Evolutionary conservation across 1,140 invertebrate genomes (phyloP), one percentile per base, ranked within the genome.

Genomic region (Bombus consobrinus): DNA sequence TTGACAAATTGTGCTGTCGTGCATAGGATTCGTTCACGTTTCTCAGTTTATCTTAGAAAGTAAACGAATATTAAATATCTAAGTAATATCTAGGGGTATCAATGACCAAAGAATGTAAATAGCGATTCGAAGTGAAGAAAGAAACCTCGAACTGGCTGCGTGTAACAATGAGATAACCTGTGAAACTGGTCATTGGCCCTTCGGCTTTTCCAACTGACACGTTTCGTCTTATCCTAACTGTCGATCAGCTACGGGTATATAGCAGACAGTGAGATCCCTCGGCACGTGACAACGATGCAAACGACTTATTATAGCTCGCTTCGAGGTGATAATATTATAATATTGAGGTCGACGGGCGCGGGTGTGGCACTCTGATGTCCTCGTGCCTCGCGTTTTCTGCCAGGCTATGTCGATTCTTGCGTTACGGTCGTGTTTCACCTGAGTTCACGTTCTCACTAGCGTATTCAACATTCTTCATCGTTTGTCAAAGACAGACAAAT

Each of bases 251-350:
- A 87, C 82, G 76, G 68, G 75, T 62, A 62, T 73, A 72, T n/a
- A 82, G 53, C 68, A 62, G 77, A 62, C 83, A 64, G 12, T 22
- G 68, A 77, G 73, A 86, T 72, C 66, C 81, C 43, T 5, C 64
- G 57, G 87, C 89, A 89, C 91, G 91, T 90, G 89, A 91, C 82
- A 59, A 75, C 79, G 80, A 88, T 90, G 87, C 90, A 88, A 91
- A 92, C 80, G 90, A 90, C 89, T 90, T 89, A 88, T 91, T 91
- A 85, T 57, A 71, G 69, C 66, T 39, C 37, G 28, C 72, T 66
- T 34, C 43, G 39, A 88, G 83, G 87, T 90, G 90, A 92, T 92
- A 90, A 92, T 90, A 86, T 87, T 89, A 80, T 88, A 88, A 89
- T 91, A 91, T 90, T 77, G 81, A 88, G 90, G 88, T 90, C 84